Base-by-base conservation (phyloP, 1,140 invertebrate genomes). In the Aphis craccivora region DNA sequence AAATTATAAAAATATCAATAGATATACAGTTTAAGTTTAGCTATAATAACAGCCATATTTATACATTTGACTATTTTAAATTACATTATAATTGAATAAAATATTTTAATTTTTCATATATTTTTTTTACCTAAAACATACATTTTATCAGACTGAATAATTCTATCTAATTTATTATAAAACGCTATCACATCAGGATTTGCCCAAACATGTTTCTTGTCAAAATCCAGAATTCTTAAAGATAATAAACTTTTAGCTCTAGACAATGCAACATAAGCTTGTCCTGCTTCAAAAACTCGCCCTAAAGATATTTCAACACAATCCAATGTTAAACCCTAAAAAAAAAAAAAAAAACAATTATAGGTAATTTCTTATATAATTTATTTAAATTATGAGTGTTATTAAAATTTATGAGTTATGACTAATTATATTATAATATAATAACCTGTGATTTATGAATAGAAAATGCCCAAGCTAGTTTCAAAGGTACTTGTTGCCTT, bases 391-490 rank as follows among this genome's bases (percentile, higher is more conserved):
- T 3, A 40, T 2, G 37, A 40, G 1, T 40, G 37, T 1, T 22
- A 89, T 22, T 45, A 45, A 11, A 45, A 45, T 5, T 45, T 45
- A 45, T 43, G 11, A 67, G 2, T 45, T 48, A 35, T 45, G 3
- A 88, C 0, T 93, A 88, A 67, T 53, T n/a, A 94, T 81, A 86
- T 84, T 30, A 40, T 45, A 91, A 40, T 45, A 91, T 35, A 40
- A 91, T 91, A 94, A 96, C 95, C 95, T 96, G 98, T 93, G 98
- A 98, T 95, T 99, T 99, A 95, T 99, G 99, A 94, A 99, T 99
- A 6, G 98, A 99, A 95, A 99, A 99, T 2, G 98, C 98, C 98
- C 98, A 99, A 25, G 98, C 99, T 25, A 99, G 95, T 95, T 98
- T 98, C 0, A 99, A 95, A 0, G 99, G 99, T 8, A 99, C 95